Evolutionary conservation across 2,797 vertebrate species (phyloP).

Genomic region (Myotis findleyi): DNA sequence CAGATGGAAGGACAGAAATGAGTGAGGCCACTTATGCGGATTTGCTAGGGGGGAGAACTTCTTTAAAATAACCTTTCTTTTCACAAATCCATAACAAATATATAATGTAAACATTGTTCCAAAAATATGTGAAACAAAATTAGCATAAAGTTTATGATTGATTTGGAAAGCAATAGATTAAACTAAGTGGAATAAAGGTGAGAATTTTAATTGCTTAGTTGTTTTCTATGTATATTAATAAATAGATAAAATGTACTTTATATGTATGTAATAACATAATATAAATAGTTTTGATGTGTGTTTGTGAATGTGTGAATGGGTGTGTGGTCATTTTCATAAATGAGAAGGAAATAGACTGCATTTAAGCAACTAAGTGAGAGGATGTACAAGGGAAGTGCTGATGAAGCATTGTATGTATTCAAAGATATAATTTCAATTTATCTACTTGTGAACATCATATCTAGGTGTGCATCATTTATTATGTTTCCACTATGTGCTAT

Average conservation of each 20-base stretch:
- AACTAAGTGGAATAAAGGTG: not conserved
- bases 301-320: not conserved
- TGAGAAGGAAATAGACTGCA: not conserved
- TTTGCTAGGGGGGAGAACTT: conserved; percentile 66
- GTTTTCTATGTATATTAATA: not conserved
- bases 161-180: not conserved
- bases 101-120: conserved; percentile 21
- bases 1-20: not conserved
- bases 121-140: not conserved
- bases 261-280: not conserved
- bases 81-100: not conserved
- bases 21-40: conserved; percentile 65
- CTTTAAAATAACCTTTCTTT: not conserved
- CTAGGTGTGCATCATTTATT: not conserved
- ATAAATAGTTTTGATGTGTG: not conserved
- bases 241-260: not conserved
- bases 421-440: not conserved
- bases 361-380: not conserved
- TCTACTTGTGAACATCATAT: not conserved
- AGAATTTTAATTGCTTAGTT: not conserved
- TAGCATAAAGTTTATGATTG: not conserved
- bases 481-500: not conserved
- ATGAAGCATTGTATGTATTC: not conserved
- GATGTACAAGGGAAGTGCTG: not conserved
- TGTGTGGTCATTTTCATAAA: not conserved